These are phyloP conservation scores for Cheirogaleus major DNA, from an alignment of 2,797 vertebrate species.

Conservation along the genomic window DNA sequence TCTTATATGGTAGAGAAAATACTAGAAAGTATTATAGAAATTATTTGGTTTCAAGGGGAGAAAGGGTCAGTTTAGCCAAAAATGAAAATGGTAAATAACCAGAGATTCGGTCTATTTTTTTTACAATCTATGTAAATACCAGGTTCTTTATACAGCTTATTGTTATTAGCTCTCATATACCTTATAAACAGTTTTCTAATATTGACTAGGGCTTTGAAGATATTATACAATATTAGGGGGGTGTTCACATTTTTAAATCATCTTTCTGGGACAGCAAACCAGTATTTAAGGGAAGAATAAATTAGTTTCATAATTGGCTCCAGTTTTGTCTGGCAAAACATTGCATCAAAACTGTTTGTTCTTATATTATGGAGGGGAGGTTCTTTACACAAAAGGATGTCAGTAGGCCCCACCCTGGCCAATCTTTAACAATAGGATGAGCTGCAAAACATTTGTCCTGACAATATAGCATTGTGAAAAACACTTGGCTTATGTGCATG, in stretches of 20 bases:
- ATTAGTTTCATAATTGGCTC: conserved; percentile 1
- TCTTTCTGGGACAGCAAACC: background rate
- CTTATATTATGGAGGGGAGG: background rate
- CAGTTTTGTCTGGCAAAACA: conserved; percentile 41
- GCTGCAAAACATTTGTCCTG: conserved; percentile 29
- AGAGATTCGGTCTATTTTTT: background rate
- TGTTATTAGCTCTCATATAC: background rate
- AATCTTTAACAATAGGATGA: conserved; percentile 22
- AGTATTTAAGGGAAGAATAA: conserved; percentile 25
- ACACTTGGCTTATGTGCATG: background rate
- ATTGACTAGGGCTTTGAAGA: background rate
- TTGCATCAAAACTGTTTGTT: conserved; percentile 18
- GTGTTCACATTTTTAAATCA: background rate
- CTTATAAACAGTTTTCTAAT: background rate
- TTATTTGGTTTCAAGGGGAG: background rate
- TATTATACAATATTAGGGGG: background rate
- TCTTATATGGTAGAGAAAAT: background rate
- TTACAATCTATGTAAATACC: background rate
- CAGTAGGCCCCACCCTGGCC: background rate
- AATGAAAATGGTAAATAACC: background rate
- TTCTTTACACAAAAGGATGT: conserved; percentile 42
- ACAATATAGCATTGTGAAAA: conserved; percentile 52
- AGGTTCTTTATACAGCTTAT: background rate
- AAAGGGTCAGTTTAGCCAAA: background rate
- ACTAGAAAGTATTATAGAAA: background rate